A percentile compares a stretch with the other conserved stretches of the same genome.
phyloP scores from a whole-genome alignment of 2,113 vertebrate genomes.

The Agapornis roseicollis region DNA sequence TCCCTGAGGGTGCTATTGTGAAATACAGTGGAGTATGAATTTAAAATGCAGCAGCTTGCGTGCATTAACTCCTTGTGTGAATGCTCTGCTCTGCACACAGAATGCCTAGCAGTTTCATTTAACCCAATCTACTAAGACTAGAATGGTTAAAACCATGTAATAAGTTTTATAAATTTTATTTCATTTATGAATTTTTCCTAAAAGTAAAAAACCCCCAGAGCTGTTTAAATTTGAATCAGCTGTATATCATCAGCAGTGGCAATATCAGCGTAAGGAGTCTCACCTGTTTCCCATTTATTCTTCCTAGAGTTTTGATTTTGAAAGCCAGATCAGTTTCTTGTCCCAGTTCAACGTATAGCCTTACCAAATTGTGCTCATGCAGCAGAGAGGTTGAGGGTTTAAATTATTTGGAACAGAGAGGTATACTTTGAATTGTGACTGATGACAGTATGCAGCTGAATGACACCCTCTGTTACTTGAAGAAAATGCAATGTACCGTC shows the following conservation, averaged over 20 bases:
- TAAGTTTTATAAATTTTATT: not conserved
- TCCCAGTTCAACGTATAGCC: not conserved
- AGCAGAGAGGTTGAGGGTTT: not conserved
- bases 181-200: not conserved
- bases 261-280: not conserved
- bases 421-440: not conserved
- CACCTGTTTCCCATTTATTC: not conserved
- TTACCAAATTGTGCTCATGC: not conserved
- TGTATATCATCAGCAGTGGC: not conserved
- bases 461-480: not conserved
- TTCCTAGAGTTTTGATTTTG: not conserved
- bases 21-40: not conserved
- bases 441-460: not conserved
- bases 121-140: not conserved
- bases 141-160: not conserved
- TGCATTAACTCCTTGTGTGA: not conserved
- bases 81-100: not conserved
- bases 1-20: slow-evolving; percentile 25
- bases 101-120: not conserved
- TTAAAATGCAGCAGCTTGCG: not conserved
- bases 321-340: not conserved
- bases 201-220: not conserved
- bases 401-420: not conserved
- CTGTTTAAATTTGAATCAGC: not conserved
- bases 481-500: not conserved